phyloP scores from a whole-genome alignment of 1,140 invertebrate genomes.

The Saccostrea cuccullata region DNA sequence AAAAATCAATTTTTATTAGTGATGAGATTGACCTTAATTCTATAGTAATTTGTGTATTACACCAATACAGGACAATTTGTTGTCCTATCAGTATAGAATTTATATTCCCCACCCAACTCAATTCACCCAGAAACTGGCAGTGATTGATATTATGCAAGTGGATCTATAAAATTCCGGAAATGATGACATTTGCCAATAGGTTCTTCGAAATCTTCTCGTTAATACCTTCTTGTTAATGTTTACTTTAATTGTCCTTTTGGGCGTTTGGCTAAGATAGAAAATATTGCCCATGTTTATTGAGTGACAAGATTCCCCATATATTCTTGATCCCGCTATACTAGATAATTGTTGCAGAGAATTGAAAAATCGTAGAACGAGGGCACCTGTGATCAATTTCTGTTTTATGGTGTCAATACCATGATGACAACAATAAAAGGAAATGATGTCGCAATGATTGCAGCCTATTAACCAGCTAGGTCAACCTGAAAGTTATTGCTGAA shows the following conservation, averaged over 20 bases:
- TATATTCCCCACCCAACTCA: neutral
- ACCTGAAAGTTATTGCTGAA: neutral
- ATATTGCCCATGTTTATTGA: conserved; percentile 3
- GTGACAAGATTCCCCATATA: neutral
- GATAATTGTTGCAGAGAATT: conserved; percentile 5
- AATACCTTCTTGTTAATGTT: conserved; percentile 31
- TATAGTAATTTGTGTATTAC: neutral
- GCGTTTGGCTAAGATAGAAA: neutral
- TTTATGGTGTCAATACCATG: neutral
- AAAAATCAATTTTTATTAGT: neutral
- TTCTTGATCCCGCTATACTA: neutral
- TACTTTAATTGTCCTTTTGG: neutral
- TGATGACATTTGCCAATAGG: neutral
- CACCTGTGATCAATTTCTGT: conserved; percentile 10
- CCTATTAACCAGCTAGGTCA: neutral
- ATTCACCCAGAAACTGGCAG: conserved; percentile 29
- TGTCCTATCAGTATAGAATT: neutral
- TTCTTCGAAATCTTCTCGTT: neutral
- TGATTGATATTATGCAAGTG: conserved; percentile 28
- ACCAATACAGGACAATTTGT: conserved; percentile 13
- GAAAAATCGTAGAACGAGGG: neutral
- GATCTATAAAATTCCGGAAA: conserved; percentile 24
- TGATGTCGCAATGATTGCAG: conserved; percentile 13
- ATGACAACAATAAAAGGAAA: neutral
- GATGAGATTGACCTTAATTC: neutral